Evolutionary conservation across 2,113 vertebrate species (phyloP), one percentile per base, ranked within the genome.

Genomic region (Gallinago undulata): DNA sequence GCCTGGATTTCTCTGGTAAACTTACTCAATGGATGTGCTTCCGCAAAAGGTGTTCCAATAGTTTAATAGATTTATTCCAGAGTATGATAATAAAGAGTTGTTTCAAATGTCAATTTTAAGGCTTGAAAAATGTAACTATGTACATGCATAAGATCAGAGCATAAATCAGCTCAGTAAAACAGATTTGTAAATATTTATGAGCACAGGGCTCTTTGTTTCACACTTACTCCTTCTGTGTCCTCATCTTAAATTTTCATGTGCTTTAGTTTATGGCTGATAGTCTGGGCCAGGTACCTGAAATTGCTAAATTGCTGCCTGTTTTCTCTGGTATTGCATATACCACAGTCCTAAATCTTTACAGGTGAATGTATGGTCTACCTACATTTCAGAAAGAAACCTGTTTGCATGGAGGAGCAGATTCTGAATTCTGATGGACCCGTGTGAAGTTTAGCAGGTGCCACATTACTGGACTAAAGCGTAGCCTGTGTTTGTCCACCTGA

Each of bases 171-270:
- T 86, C 91, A 56, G 23, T 33, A 69, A 87, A 96, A 69, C 25
- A 69, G 77, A 63, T 93, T 75, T 60, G 43, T 84, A 95, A 94
- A 96, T 92, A 95, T 97, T 96, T 96, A 91, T 95, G 80, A 91
- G 79, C 66, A 77, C 41, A 37, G 30, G 53, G 47, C 63, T 79
- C 64, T 51, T 75, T 31, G 53, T 76, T 93, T 70, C 76, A 90
- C 22, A 10, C 37, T 45, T 66, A 43, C 50, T 96, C 37, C 78
- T 90, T 67, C 82, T 60, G 8, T 91, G 72, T 86, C 55, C 78
- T 90, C 93, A 41, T 66, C 43, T 75, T 84, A 55, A 91, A 63
- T 87, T 89, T 92, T 84, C 27, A 33, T 50, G 94, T 31, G 10
- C 77, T 88, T 93, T 96, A 43, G 53, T 84, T 93, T 93, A 90